These are phyloP conservation scores for Bombus sylvicola DNA, from an alignment of 1,140 invertebrate genomes.

Conservation along the genomic window DNA sequence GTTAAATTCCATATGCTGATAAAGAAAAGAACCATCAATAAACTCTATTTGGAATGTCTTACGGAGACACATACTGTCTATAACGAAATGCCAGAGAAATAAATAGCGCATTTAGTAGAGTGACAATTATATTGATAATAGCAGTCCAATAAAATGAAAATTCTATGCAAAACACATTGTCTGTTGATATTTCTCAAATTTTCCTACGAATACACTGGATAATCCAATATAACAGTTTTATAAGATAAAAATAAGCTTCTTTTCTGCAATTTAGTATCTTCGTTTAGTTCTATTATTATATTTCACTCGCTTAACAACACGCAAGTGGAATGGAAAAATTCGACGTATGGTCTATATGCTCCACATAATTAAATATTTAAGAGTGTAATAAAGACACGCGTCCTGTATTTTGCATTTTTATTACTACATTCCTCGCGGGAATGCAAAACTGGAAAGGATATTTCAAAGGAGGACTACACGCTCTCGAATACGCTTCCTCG, in stretches of 20 bases:
- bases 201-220: not conserved
- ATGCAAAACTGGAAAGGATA: not conserved
- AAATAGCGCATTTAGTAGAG: not conserved
- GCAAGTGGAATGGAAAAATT: not conserved
- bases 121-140: not conserved
- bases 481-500: too few relatives aligned
- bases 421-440: not conserved
- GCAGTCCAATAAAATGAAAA: not conserved
- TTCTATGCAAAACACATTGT: not conserved
- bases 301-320: not conserved
- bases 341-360: too few relatives aligned
- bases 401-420: not conserved
- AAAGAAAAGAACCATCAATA: too few relatives aligned
- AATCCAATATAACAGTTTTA: not conserved
- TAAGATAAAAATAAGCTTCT: too few relatives aligned
- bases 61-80: too few relatives aligned
- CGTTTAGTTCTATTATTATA: not conserved
- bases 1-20: not conserved
- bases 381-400: not conserved
- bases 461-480: not conserved
- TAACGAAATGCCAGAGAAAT: too few relatives aligned
- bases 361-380: conserved; percentile 4
- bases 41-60: too few relatives aligned
- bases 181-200: not conserved
- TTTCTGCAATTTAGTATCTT: not conserved